Conservation (phyloP, 2,888 invertebrate species). For the Drosophila peninsularis region DNA sequence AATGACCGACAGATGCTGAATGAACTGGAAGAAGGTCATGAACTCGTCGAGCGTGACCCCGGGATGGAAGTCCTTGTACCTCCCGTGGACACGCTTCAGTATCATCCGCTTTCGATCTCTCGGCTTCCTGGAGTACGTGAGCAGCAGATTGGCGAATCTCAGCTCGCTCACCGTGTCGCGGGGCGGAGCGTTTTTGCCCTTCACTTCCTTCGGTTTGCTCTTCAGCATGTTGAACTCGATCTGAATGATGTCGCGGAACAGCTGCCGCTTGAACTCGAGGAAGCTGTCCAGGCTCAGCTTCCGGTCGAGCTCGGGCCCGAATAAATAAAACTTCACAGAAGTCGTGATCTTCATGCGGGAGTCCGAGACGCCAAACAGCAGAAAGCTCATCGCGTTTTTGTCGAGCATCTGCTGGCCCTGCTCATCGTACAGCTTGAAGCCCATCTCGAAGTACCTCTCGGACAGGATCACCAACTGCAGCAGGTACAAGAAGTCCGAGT, state of each 20-base stretch:
- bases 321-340: constrained; percentile 30
- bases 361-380: constrained; percentile 25
- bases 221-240: constrained; percentile 44
- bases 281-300: constrained; percentile 24
- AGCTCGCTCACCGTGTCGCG: constrained; percentile 37
- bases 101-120: neutral
- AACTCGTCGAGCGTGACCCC: constrained; percentile 44
- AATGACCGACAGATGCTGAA: constrained; percentile 28
- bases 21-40: constrained; percentile 39
- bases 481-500: constrained; percentile 50
- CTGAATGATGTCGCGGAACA: constrained; percentile 34
- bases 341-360: neutral
- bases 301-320: constrained; percentile 26
- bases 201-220: neutral
- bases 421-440: constrained; percentile 43
- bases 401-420: constrained; percentile 19
- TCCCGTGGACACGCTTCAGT: constrained; percentile 13
- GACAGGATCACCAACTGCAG: constrained; percentile 29
- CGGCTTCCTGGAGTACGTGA: constrained; percentile 24
- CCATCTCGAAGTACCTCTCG: constrained; percentile 38
- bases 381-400: constrained; percentile 8
- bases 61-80: neutral
- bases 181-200: too few species aligned
- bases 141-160: constrained; percentile 45
- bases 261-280: constrained; percentile 30